Base-by-base conservation (phyloP, 2,113 vertebrate genomes). In the Heterotis niloticus region DNA sequence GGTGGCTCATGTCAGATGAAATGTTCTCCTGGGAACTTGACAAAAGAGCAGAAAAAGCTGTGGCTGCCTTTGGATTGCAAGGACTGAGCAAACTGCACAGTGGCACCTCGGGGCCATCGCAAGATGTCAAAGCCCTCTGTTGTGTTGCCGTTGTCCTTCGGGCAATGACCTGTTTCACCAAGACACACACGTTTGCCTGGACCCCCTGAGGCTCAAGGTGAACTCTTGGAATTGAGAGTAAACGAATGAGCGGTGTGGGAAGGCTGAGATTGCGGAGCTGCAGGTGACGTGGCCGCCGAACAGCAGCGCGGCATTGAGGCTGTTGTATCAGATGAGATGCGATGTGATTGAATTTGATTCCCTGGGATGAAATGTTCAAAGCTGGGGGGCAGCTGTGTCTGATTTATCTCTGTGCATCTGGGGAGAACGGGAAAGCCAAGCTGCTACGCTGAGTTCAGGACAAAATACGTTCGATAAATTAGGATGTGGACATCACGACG, bases 401-500 rank as follows among this genome's bases (percentile, higher is more conserved):
- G 23, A 26, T 73, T 73, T 73, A 54, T 73, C 56, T 73, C n/a
- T n/a, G n/a, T n/a, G n/a, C n/a, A 44, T 73, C 71, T 51, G 14
- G 69, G 34, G 69, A 44, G 69, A 54, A 52, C 23, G 5, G 34
- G 44, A 71, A 51, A 54, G 18, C 29, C 10, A 12, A 51, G 44
- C 69, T 54, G 29, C 34, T 44, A 44, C 12, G 59, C 59, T 16
- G 59, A 62, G 34, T 7, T 44, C 34, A 44, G 59, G 59, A 62
- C 11, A 17, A 20, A 51, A 12, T 20, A n/a, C 20, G 29, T 12
- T 34, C 20, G 69, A 52, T 71, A 71, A 54, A 72, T 72, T 34
- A 72, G 34, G 54, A 23, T 20, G 10, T 57, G 34, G 26, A 23
- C 71, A 74, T 29, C 0, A n/a, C 54, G 17, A n/a, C 12, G 9